Evolutionary conservation across 2,888 invertebrate species (phyloP).

Genomic region (Herminia tarsipennalis): DNA sequence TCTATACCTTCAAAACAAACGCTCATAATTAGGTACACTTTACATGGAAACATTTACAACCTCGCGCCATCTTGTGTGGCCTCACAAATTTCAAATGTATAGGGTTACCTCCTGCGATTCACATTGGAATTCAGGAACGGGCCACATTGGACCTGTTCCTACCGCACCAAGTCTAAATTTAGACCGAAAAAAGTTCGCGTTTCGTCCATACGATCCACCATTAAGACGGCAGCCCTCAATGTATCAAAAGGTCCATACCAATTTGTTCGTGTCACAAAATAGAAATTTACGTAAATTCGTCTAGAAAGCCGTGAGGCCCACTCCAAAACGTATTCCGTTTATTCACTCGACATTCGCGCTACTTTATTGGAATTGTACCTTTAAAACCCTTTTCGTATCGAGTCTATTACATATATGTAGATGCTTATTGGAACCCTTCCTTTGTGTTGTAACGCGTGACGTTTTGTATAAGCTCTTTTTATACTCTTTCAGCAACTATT

Average conservation of each 20-base stretch:
- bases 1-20: too few relatives aligned
- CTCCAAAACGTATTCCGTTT: conserved; percentile 58
- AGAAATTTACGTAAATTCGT: conserved; percentile 70
- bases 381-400: conserved; percentile 68
- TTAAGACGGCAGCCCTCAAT: conserved; percentile 34
- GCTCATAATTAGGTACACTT: too few relatives aligned
- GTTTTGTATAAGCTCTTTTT: conserved; percentile 62
- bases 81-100: too few relatives aligned
- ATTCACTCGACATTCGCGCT: conserved; percentile 63
- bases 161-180: conserved; percentile 11
- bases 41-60: too few relatives aligned
- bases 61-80: too few relatives aligned
- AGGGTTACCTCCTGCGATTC: too few relatives aligned
- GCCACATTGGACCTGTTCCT: not conserved
- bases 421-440: conserved; percentile 66
- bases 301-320: conserved; percentile 58
- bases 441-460: conserved; percentile 65
- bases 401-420: conserved; percentile 60
- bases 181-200: conserved; percentile 28
- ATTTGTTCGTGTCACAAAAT: conserved; percentile 71
- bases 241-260: conserved; percentile 61
- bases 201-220: conserved; percentile 20
- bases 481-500: conserved; percentile 58
- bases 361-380: conserved; percentile 76
- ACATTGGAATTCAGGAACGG: too few relatives aligned